Base-by-base conservation (phyloP, 1,140 invertebrate genomes). In the Phortica variegata region DNA sequence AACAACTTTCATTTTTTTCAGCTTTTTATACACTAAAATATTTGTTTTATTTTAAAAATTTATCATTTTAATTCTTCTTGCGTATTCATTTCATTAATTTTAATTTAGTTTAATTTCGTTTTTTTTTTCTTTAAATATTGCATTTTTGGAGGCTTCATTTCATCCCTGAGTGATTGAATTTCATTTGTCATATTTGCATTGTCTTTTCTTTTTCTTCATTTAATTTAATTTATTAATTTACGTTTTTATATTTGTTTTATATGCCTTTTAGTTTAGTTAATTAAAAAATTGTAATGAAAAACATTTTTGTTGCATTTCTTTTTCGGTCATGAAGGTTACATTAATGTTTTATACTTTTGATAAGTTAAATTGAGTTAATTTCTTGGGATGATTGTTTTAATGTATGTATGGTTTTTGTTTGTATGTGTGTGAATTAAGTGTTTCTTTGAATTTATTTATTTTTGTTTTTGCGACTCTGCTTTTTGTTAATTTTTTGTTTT, bases 121-220 rank as follows among this genome's bases (percentile, higher is more conserved):
- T 6, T 26, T 26, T 26, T 6, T 26, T 26, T 6, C n/a, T 66
- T 66, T 68, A 68, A 68, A 68, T 68, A 68, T 68, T 68, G 63
- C 63, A 68, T 68, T 68, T 65, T 68, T 68, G 63, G 63, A 68
- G 63, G 63, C 63, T 68, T 68, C 58, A 26, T 26, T 26, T 26
- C 10, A 68, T 68, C 63, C 63, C 63, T 68, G 63, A 68, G 63
- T 68, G 63, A 68, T 68, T 68, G 68, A 68, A 68, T 68, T 68
- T 68, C 63, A 61, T 68, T 68, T 68, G 63, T 68, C 23, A 26
- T 26, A 6, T 26, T 26, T 26, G n/a, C n/a, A 6, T 68, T 68
- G 63, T 68, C 63, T 68, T 68, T 66, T 68, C 63, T 68, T 68
- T 26, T 26, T 51, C 46, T 68, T 68, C 63, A 68, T 68, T 26